Conservation (phyloP, 2,888 invertebrate species). For the Dascillus cervinus region DNA sequence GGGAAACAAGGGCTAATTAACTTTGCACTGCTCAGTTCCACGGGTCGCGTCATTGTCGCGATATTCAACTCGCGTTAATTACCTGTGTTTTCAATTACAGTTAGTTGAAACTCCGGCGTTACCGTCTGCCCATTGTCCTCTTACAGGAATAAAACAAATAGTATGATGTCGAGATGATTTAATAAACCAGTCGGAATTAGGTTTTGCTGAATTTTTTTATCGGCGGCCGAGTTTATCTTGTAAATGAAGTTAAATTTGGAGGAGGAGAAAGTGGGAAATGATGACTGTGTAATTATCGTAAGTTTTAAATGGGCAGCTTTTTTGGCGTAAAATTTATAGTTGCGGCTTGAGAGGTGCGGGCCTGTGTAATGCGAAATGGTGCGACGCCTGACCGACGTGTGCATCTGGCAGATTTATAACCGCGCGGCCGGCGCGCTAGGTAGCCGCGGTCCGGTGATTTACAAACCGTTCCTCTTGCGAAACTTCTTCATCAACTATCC, state of each 20-base stretch:
- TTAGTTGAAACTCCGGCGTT: conserved; percentile 19
- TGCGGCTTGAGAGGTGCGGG: conserved; percentile 22
- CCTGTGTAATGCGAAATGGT: conserved; percentile 21
- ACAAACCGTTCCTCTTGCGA: conserved; percentile 24
- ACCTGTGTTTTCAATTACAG: conserved; percentile 29
- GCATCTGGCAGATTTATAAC: conserved; percentile 38
- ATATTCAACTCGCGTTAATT: conserved; percentile 27
- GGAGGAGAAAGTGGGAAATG: conserved; percentile 8
- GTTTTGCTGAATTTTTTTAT: not conserved
- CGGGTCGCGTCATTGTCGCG: conserved; percentile 19
- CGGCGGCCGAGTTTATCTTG: not conserved
- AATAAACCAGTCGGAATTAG: no score
- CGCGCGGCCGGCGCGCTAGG: conserved; percentile 26
- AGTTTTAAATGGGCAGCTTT: conserved; percentile 19
- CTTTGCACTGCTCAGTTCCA: conserved; percentile 18
- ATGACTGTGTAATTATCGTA: conserved; percentile 16
- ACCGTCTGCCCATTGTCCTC: conserved; percentile 17
- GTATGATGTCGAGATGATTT: no score
- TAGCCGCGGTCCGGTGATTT: conserved; percentile 30
- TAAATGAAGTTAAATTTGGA: conserved; percentile 4
- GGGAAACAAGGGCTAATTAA: conserved; percentile 24
- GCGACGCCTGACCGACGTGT: conserved; percentile 35
- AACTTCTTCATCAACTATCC: no score
- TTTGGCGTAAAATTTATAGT: conserved; percentile 22
- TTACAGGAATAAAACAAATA: conserved; percentile 1